These are phyloP conservation scores for Cerceris rybyensis DNA, from an alignment of 2,888 invertebrate species.

Conservation along the genomic window DNA sequence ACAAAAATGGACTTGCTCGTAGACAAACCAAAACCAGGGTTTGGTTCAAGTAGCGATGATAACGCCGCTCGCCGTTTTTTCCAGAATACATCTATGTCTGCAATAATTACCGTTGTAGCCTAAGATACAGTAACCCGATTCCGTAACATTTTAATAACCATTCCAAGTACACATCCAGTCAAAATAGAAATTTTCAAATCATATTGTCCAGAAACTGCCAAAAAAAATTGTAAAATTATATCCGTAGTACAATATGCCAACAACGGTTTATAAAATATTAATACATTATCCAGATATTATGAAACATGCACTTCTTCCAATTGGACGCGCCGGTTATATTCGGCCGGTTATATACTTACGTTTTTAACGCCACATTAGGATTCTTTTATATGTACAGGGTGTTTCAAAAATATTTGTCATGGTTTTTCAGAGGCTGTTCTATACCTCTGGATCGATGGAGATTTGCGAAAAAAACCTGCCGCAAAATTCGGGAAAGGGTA, in stretches of 20 bases:
- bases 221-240: slow-evolving; percentile 1
- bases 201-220: not conserved
- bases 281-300: no score
- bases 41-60: slow-evolving; percentile 3
- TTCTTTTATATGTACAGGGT: no score
- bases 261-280: no score
- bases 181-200: not conserved
- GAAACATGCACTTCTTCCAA: no score
- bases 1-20: not conserved
- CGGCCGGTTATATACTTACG: no score
- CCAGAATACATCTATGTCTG: not conserved
- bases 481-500: no score
- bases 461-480: no score
- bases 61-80: slow-evolving; percentile 15
- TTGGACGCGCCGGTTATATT: no score
- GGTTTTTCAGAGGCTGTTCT: no score
- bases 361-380: no score
- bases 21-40: slow-evolving; percentile 9
- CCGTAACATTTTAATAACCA: not conserved
- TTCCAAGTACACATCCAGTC: not conserved
- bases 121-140: slow-evolving; percentile 5
- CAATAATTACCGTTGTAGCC: slow-evolving; percentile 4
- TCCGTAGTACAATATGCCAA: slow-evolving; percentile 5
- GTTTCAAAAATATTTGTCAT: no score
- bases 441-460: no score